A percentile compares a stretch with the other conserved stretches of the same genome.
Evolutionary conservation across 2,113 vertebrate species (phyloP).

Genomic region (Felis catus): DNA sequence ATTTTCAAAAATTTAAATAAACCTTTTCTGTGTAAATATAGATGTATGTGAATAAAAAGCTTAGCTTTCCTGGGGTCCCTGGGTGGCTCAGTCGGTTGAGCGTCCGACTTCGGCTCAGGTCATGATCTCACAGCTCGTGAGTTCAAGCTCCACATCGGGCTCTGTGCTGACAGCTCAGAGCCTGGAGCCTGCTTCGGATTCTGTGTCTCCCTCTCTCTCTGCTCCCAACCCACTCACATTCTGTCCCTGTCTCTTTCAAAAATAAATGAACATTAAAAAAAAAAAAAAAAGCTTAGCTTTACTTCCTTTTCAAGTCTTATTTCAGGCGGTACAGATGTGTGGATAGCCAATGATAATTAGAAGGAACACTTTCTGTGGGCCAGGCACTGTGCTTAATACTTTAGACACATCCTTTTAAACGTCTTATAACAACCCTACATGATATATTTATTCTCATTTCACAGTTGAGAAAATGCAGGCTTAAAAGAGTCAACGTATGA

Average conservation of each 20-base stretch:
- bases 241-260: no score
- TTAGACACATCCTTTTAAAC: background rate
- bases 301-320: background rate
- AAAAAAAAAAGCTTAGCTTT: background rate
- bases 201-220: no score
- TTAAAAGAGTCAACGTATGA: background rate
- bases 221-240: no score
- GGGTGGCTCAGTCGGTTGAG: no score
- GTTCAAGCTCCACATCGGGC: no score
- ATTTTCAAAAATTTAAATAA: constrained; percentile 31
- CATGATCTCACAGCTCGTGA: no score
- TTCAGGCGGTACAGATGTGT: background rate
- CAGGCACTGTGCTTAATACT: background rate
- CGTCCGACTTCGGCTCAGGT: no score
- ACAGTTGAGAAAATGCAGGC: background rate
- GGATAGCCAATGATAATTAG: background rate
- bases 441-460: background rate
- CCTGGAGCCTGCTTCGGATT: no score
- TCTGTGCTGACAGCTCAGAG: no score
- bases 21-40: constrained; percentile 25
- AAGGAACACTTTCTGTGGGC: background rate
- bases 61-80: background rate
- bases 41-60: constrained; percentile 10
- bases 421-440: background rate
- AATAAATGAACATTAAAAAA: no score